Evolutionary conservation across 2,797 vertebrate species (phyloP), one percentile per base, ranked within the genome.

Genomic region (Austrolebias charrua): DNA sequence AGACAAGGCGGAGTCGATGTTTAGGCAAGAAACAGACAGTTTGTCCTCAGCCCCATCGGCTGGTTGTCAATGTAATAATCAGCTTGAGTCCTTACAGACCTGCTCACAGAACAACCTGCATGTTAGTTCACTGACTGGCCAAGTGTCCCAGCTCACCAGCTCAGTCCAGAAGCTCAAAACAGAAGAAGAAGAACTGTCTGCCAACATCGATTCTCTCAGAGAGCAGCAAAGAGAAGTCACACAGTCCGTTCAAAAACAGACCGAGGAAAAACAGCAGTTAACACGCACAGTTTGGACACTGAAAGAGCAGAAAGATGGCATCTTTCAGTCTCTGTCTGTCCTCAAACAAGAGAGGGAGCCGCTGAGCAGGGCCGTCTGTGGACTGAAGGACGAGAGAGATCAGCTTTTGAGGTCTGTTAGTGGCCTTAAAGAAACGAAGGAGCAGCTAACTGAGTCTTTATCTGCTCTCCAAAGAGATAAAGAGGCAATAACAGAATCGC

Each of bases 221-320:
- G 40, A 90, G 60, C 82, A 94, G 85, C 59, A 65, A 4, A 47
- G 52, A 63, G 85, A 91, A 44, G 83, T 79, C 1, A 15, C 72
- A 61, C 49, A 73, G 43, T 83, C 80, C 4, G 48, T 91, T 16
- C 91, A 75, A 60, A 85, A 76, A 2, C 40, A 88, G 72, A 92
- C 75, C 0, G 90, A 95, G 29, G 90, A 87, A 38, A 90, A 91
- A 31, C 91, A 94, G 13, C 90, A 85, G 69, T 87, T 83, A 85
- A 94, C 82, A 84, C 81, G 88, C 12, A 31, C 76, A n/a, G 75
- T 89, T 45, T 90, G 90, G 90, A 79, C 55, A n/a, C 72, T 90
- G 40, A 91, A 90, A 16, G 89, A 89, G 60, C 86, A 90, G 57
- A 89, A 83, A 69, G 87, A 91, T 58, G 0, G 18, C n/a, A 18